A percentile compares a stretch with the other conserved stretches of the same genome.
Evolutionary conservation across 2,113 vertebrate genomes (phyloP).

Genomic region (Syrmaticus mikado): DNA sequence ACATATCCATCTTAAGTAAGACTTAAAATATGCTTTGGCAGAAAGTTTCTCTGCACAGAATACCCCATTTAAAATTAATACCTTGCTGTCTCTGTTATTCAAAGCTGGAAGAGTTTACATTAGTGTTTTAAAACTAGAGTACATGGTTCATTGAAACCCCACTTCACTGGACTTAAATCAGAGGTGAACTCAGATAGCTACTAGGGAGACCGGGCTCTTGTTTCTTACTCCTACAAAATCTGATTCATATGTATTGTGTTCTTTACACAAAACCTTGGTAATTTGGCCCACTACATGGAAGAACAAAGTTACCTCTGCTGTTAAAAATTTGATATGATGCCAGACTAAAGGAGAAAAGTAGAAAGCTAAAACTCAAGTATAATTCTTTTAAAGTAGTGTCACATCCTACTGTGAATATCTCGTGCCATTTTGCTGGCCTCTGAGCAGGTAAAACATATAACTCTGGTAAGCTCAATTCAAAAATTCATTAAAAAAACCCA

Average conservation of each 20-base stretch:
- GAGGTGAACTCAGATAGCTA: neutral
- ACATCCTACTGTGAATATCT: neutral
- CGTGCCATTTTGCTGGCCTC: neutral
- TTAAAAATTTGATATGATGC: neutral
- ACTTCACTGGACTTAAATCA: neutral
- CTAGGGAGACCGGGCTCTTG: neutral
- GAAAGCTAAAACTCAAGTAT: neutral
- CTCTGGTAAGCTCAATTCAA: neutral
- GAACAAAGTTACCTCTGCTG: neutral
- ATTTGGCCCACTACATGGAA: neutral
- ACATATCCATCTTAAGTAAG: constrained; percentile 15
- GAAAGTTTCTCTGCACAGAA: neutral
- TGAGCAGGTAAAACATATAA: neutral
- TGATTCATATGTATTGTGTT: neutral
- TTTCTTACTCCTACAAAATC: neutral
- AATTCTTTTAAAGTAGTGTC: neutral
- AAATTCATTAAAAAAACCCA: neutral
- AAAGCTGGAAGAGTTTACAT: constrained; percentile 20
- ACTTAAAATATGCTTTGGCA: constrained; percentile 16
- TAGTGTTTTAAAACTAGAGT: constrained; percentile 18
- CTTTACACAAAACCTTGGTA: neutral
- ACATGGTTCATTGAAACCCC: constrained; percentile 10
- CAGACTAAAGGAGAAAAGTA: neutral
- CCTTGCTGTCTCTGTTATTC: neutral
- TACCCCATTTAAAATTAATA: constrained; percentile 11